Evolutionary conservation across 2,113 vertebrate species (phyloP).

Genomic region (Syngnathus scovelli): DNA sequence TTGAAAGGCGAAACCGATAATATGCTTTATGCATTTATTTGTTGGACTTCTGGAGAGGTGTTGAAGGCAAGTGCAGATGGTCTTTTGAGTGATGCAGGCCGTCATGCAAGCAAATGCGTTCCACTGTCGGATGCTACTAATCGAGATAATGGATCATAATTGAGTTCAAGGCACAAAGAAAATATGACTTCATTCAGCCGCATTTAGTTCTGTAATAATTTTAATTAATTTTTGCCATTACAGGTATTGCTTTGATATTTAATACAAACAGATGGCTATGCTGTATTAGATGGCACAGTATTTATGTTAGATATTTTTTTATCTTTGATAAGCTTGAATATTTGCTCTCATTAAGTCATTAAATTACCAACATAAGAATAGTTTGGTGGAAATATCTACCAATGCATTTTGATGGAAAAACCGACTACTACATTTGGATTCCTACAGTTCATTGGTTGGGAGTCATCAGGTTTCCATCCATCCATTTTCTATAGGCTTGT

Average conservation of each 20-base stretch:
- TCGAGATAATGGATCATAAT: slow-evolving; percentile 17
- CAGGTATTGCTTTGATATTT: not conserved
- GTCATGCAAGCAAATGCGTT: slow-evolving; percentile 53
- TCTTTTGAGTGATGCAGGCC: slow-evolving; percentile 21
- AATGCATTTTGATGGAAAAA: too few relatives aligned
- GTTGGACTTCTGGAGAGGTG: slow-evolving; percentile 16
- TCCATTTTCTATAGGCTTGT: not conserved
- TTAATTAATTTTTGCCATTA: not conserved
- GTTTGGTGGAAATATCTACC: not conserved
- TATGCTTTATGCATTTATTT: not conserved
- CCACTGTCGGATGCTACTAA: slow-evolving; percentile 26
- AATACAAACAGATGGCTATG: not conserved
- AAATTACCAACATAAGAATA: not conserved
- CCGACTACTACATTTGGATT: not conserved
- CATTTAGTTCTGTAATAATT: not conserved
- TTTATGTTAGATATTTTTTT: not conserved
- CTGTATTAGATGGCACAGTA: not conserved
- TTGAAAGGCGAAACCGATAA: slow-evolving; percentile 23
- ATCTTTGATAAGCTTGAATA: not conserved
- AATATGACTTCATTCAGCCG: not conserved
- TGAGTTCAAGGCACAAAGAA: slow-evolving; percentile 1
- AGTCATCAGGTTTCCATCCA: not conserved
- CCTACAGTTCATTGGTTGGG: not conserved
- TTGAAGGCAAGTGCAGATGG: slow-evolving; percentile 10
- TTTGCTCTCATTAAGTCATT: not conserved